phyloP scores from a whole-genome alignment of 2,888 invertebrate species.

The Tinea trinotella region DNA sequence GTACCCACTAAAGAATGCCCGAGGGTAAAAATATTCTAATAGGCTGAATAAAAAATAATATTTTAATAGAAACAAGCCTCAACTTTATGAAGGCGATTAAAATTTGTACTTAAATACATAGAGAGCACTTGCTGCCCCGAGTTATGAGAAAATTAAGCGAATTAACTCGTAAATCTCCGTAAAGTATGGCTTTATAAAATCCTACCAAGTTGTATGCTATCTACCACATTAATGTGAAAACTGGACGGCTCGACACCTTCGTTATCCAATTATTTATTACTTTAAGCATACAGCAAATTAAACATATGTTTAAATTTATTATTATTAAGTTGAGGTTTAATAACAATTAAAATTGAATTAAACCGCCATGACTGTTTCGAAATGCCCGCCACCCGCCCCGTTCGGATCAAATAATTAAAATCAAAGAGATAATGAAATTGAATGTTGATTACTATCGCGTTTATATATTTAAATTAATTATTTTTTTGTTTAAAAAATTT shows the following conservation, averaged over 20 bases:
- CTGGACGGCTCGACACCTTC: not conserved
- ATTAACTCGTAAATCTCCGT: constrained; percentile 28
- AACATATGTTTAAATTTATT: too few species aligned
- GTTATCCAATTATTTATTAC: not conserved
- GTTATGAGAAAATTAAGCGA: constrained; percentile 29
- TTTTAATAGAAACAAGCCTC: constrained; percentile 20
- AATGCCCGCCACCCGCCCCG: too few species aligned
- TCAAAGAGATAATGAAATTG: too few species aligned
- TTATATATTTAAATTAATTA: too few species aligned
- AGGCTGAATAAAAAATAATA: constrained; percentile 7
- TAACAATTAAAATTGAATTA: too few species aligned
- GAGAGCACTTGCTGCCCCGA: constrained; percentile 27
- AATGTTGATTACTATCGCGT: too few species aligned
- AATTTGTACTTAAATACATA: constrained; percentile 29
- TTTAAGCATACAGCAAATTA: not conserved
- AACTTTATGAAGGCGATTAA: constrained; percentile 25
- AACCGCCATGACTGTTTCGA: too few species aligned
- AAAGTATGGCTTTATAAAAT: constrained; percentile 22
- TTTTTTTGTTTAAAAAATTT: too few species aligned
- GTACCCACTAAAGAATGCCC: not conserved
- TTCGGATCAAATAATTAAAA: too few species aligned
- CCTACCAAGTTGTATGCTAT: constrained; percentile 1
- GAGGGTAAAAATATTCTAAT: not conserved
- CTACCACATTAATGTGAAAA: constrained; percentile 5
- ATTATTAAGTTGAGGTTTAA: too few species aligned